Percentiles rank a stretch among this genome's conserved stretches.
phyloP scores from a whole-genome alignment of 2,888 invertebrate species.

The Seira sanloemensis region DNA sequence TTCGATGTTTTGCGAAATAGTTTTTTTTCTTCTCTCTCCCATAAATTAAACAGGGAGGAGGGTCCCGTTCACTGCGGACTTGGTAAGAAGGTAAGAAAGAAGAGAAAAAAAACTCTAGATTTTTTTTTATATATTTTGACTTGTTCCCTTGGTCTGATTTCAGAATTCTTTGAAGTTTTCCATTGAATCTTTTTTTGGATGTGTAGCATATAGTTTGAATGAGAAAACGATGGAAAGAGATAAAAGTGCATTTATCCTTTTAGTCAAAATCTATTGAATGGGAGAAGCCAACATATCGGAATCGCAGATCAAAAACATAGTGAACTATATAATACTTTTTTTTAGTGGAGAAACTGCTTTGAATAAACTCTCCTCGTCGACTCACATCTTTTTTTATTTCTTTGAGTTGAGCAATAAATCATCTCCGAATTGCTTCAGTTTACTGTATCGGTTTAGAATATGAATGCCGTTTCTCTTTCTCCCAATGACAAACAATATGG shows the following conservation, averaged over 20 bases:
- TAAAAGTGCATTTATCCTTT: neutral
- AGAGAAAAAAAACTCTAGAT: too few species aligned
- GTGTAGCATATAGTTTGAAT: neutral
- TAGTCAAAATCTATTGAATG: neutral
- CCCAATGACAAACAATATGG: neutral
- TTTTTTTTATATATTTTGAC: too few species aligned
- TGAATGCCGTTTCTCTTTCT: neutral
- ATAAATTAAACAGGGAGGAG: neutral
- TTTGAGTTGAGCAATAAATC: neutral
- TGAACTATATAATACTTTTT: neutral
- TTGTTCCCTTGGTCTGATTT: too few species aligned
- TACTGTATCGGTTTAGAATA: neutral
- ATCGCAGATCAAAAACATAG: neutral
- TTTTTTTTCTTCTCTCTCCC: too few species aligned
- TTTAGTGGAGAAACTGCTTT: neutral
- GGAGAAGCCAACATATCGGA: neutral
- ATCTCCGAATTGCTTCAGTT: neutral
- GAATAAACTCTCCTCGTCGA: too few species aligned
- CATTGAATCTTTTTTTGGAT: neutral
- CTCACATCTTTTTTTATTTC: neutral
- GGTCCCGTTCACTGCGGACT: neutral
- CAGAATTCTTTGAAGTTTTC: neutral
- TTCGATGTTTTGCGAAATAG: too few species aligned
- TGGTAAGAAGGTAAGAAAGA: too few species aligned
- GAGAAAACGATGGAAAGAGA: neutral